These are phyloP conservation scores for Actinia tenebrosa DNA, from an alignment of 64 coral and sea anemone species.

Conservation along the genomic window DNA sequence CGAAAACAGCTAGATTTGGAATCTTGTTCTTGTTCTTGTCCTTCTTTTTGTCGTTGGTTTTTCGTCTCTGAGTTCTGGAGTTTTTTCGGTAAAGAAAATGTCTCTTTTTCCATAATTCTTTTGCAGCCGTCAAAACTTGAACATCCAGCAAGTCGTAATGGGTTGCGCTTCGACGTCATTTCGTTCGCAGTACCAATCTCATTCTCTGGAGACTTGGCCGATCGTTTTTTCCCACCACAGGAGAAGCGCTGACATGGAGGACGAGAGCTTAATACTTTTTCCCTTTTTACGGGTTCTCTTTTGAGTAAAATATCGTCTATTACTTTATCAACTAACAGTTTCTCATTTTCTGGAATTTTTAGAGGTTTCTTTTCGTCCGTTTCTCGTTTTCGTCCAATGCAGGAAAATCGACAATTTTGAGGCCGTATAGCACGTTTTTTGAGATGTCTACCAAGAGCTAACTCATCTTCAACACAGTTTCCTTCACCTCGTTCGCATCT, in stretches of 20 bases:
- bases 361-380: not conserved
- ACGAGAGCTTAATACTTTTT: not conserved
- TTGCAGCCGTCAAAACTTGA: not conserved
- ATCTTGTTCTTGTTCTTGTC: not conserved
- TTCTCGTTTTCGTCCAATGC: not conserved
- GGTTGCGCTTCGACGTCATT: not conserved
- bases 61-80: not conserved
- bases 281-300: not conserved
- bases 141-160: not conserved
- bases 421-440: not conserved
- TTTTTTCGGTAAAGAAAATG: not conserved
- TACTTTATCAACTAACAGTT: not conserved
- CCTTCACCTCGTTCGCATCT: conserved; percentile 7
- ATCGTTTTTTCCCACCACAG: not conserved
- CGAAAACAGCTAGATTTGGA: not conserved
- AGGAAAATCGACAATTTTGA: not conserved
- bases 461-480: not conserved
- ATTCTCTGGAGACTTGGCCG: not conserved
- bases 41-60: not conserved
- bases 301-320: not conserved
- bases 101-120: not conserved
- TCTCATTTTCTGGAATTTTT: not conserved
- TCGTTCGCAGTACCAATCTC: not conserved
- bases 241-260: not conserved
- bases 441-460: not conserved